Evolutionary conservation across 2,113 vertebrate genomes (phyloP), one percentile per base, ranked within the genome.

Genomic region (Albula goreensis): DNA sequence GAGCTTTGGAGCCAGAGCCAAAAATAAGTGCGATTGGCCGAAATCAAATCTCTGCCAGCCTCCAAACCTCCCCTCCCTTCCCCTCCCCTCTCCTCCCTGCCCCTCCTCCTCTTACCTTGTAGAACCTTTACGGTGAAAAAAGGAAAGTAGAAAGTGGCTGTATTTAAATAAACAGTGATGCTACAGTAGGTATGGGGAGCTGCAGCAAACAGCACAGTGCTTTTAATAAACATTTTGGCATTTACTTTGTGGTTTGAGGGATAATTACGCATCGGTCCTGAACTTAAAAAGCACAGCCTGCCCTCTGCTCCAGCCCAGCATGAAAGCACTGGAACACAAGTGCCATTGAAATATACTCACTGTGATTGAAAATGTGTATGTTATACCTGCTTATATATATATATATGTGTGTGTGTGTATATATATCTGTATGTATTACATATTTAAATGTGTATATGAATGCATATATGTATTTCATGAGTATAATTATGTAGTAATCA

Each of bases 251-350:
- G 86, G 87, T 86, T 87, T 79, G 80, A 83, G 83, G 90, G 89
- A 91, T 91, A 91, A 92, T 91, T 89, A 81, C 82, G 82, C 78
- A 84, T 85, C 19, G 81, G 22, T 19, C 31, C 31, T 41, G 86
- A 49, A 60, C 85, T 79, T 86, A 78, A 85, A 89, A 88, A 4
- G 86, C 88, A 91, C 89, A 91, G 91, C 91, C 88, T 91, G 92
- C 91, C 92, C 92, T 92, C 83, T 91, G 91, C 82, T 80, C n/a
- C 86, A 83, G 87, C 88, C 88, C 85, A 87, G 86, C 85, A 89
- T 92, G 91, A 89, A 87, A 89, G 84, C 87, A 88, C 85, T 88
- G 87, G 89, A 81, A 51, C 87, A 74, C 80, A 85, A 81, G 85
- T 86, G 83, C 86, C 89, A 83, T 89, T 91, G 85, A 60, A 80